Evolutionary conservation across 2,888 invertebrate species (phyloP).

Genomic region (Erebia palarica): DNA sequence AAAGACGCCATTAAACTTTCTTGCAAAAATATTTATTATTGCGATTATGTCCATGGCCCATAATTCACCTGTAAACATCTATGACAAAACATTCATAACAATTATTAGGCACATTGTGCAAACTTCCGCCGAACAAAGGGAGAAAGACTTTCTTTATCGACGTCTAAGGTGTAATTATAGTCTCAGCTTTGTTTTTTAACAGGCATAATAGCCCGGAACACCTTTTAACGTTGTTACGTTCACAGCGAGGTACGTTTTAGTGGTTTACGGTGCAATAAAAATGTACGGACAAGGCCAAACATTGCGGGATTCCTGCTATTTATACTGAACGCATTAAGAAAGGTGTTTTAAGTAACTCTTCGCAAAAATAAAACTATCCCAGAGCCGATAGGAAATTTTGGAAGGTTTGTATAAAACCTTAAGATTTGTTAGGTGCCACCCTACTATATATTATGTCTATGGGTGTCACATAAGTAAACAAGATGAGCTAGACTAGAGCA

Average conservation of each 20-base stretch:
- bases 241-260: slow-evolving; percentile 73
- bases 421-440: too few species aligned
- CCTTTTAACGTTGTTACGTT: slow-evolving; percentile 65
- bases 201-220: slow-evolving; percentile 68
- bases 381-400: neutral
- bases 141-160: slow-evolving; percentile 76
- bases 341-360: slow-evolving; percentile 46
- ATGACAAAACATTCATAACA: slow-evolving; percentile 59
- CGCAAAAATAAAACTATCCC: neutral
- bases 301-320: slow-evolving; percentile 70
- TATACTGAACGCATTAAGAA: slow-evolving; percentile 50
- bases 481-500: too few species aligned
- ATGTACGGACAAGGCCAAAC: slow-evolving; percentile 73
- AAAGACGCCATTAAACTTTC: slow-evolving; percentile 21
- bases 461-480: too few species aligned
- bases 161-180: slow-evolving; percentile 70
- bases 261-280: slow-evolving; percentile 79
- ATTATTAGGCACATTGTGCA: slow-evolving; percentile 62
- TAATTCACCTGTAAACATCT: slow-evolving; percentile 61
- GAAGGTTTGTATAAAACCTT: too few species aligned
- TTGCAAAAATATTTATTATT: slow-evolving; percentile 41
- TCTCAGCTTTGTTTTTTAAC: slow-evolving; percentile 66
- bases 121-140: slow-evolving; percentile 57
- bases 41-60: slow-evolving; percentile 42
- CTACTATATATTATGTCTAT: too few species aligned